These are phyloP conservation scores for Pitangus sulphuratus DNA, from an alignment of 2,797 vertebrate genomes.

Conservation along the genomic window DNA sequence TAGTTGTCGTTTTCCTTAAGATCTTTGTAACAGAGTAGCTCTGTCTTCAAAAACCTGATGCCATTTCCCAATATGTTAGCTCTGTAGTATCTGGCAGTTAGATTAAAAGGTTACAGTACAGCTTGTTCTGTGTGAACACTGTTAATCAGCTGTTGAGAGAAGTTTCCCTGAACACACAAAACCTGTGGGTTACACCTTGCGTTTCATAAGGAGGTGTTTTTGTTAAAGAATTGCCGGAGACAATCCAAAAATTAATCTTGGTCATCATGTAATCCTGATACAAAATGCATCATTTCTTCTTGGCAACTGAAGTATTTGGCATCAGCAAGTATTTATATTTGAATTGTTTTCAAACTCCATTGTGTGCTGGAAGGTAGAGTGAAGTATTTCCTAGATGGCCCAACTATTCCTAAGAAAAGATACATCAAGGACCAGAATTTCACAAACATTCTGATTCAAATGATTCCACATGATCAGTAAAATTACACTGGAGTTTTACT, in stretches of 20 bases:
- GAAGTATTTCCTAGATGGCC: not conserved
- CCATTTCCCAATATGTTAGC: not conserved
- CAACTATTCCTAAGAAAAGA: not conserved
- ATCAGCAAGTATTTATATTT: not conserved
- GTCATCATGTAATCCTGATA: not conserved
- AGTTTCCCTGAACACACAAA: not conserved
- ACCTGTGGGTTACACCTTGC: not conserved
- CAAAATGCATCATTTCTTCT: not conserved
- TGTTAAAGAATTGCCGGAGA: not conserved
- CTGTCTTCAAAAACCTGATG: not conserved
- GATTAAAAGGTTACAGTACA: not conserved
- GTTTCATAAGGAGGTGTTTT: not conserved
- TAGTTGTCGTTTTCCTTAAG: not conserved
- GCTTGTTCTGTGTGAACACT: not conserved
- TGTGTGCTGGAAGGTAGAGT: not conserved
- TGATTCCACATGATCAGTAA: accelerated
- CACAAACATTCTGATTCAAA: not conserved
- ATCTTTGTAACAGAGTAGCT: not conserved
- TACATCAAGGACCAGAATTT: not conserved
- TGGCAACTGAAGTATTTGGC: not conserved
- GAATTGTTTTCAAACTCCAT: not conserved
- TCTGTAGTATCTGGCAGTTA: not conserved
- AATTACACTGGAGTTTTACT: not conserved
- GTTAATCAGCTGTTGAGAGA: not conserved
- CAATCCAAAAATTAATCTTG: not conserved